A percentile compares a stretch with the other conserved stretches of the same genome.
Evolutionary conservation across 53 echinoderm and acorn worm genomes (phyloP).

Genomic region (Paracentrotus lividus): DNA sequence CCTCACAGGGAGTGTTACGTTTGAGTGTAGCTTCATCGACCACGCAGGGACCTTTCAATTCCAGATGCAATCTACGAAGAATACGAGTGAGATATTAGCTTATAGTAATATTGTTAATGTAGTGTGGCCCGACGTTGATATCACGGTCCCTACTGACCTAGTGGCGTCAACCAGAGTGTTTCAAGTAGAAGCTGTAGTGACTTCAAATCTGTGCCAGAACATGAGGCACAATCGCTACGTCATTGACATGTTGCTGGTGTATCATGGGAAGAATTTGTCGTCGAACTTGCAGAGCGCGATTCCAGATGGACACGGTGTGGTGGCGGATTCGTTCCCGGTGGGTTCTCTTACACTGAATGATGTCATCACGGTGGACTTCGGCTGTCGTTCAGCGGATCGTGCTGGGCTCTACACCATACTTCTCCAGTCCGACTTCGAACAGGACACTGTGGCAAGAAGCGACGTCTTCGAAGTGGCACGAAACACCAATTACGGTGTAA

Average conservation of each 20-base stretch:
- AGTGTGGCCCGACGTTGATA: constrained; percentile 72
- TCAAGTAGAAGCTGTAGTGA: constrained; percentile 66
- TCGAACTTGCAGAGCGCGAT: constrained; percentile 44
- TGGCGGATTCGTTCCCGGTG: constrained; percentile 67
- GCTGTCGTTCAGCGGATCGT: constrained; percentile 79
- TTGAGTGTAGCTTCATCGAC: constrained; percentile 86
- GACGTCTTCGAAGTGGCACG: constrained; percentile 21
- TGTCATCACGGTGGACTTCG: constrained; percentile 59
- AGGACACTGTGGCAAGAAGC: constrained; percentile 42
- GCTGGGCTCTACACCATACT: constrained; percentile 80
- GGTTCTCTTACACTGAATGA: constrained; percentile 58
- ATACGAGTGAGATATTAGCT: constrained; percentile 48
- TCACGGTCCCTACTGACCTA: constrained; percentile 65
- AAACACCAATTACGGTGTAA: constrained; percentile 44
- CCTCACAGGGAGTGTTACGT: constrained; percentile 68
- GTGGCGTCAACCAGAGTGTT: constrained; percentile 66
- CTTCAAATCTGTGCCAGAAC: constrained; percentile 71
- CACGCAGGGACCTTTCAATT: constrained; percentile 80
- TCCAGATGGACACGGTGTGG: constrained; percentile 53
- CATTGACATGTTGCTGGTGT: constrained; percentile 73
- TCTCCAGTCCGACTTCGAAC: constrained; percentile 60
- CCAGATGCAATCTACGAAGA: constrained; percentile 40
- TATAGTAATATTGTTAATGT: constrained; percentile 69
- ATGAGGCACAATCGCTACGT: constrained; percentile 82
- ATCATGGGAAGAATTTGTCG: constrained; percentile 74